Evolutionary conservation across 2,888 invertebrate species (phyloP), one percentile per base, ranked within the genome.

Genomic region (Dinocampus coccinellae): DNA sequence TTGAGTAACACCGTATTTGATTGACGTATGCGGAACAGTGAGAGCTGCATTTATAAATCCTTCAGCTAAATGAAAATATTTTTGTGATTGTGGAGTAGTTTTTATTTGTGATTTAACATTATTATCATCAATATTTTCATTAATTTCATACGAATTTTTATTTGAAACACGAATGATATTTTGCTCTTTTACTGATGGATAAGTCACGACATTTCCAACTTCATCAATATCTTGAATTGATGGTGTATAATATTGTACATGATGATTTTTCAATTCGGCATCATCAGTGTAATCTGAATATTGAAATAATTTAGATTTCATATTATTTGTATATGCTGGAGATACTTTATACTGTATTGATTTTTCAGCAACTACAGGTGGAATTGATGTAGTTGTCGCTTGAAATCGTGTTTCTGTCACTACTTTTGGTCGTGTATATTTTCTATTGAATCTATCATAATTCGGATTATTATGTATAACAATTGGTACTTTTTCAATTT

Each of bases 1-100:
- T 22, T 89, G 87, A 0, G 89, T 89, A n/a, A 83, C 87, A 1
- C 87, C 87, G 33, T 85, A 84, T 26, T 85, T 85, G 0, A 84
- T 70, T 0, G 82, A 77, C 9, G 81, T 71, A 7, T 77, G 76
- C 0, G 85, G 79, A 6, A 72, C 72, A 73, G 55, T 74, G 68
- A 64, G 69, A 33, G 70, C 73, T 16, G 71, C 36, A 1, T 68
- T 72, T 16, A 75, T 53, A 24, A 64, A 58, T 10, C 73, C 78
- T 39, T 79, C 79, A 3, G 78, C 77, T 20, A 78, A 58, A 3
- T 74, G 76, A 57, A 81, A 79, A 55, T 77, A 79, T 13, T 69
- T 72, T 26, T 64, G 55, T 1, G 83, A 76, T 34, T 62, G 76
- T 42, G 80, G 79, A 0, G 82, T 82, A n/a, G 74, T 78, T 3